Percentiles rank a stretch among this genome's conserved stretches.
These are phyloP conservation scores for Thereva unica DNA, from an alignment of 2,888 invertebrate species.

Conservation along the genomic window DNA sequence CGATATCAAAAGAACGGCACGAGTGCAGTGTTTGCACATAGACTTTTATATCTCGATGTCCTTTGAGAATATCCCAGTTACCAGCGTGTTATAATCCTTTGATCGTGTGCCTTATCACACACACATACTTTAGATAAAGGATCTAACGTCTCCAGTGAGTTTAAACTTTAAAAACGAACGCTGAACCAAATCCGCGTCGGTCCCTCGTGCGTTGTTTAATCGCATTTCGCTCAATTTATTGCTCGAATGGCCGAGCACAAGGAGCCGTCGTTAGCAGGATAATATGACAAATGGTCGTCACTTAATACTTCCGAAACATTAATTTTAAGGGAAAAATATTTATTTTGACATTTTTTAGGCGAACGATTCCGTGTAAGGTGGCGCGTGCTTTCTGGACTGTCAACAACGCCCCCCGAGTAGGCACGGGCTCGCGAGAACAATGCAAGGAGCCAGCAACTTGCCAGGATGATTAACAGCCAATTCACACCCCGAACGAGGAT, in stretches of 20 bases:
- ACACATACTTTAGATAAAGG: background rate
- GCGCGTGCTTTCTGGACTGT: slow-evolving; percentile 18
- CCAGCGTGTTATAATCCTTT: slow-evolving; percentile 9
- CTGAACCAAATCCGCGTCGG: background rate
- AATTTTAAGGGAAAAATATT: slow-evolving; percentile 23
- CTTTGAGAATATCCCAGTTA: slow-evolving; percentile 2
- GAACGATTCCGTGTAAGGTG: slow-evolving; percentile 8
- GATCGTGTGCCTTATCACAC: slow-evolving; percentile 25
- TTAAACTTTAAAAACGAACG: slow-evolving; percentile 5
- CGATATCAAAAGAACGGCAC: background rate
- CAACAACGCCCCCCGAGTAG: slow-evolving; percentile 17
- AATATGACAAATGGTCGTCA: slow-evolving; percentile 24
- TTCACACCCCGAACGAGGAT: slow-evolving; percentile 31
- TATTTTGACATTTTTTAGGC: slow-evolving; percentile 36
- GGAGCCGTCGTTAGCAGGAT: background rate
- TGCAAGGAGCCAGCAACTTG: background rate
- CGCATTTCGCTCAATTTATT: slow-evolving; percentile 27
- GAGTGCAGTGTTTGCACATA: background rate
- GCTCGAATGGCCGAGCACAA: slow-evolving; percentile 15
- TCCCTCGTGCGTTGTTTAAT: slow-evolving; percentile 3
- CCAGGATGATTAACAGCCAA: slow-evolving; percentile 19
- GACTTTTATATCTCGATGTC: background rate
- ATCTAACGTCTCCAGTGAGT: background rate
- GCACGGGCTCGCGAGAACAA: background rate
- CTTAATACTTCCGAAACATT: slow-evolving; percentile 32